A percentile compares a stretch with the other conserved stretches of the same genome.
Evolutionary conservation across 2,888 invertebrate species (phyloP).

Genomic region (Diadromus collaris): DNA sequence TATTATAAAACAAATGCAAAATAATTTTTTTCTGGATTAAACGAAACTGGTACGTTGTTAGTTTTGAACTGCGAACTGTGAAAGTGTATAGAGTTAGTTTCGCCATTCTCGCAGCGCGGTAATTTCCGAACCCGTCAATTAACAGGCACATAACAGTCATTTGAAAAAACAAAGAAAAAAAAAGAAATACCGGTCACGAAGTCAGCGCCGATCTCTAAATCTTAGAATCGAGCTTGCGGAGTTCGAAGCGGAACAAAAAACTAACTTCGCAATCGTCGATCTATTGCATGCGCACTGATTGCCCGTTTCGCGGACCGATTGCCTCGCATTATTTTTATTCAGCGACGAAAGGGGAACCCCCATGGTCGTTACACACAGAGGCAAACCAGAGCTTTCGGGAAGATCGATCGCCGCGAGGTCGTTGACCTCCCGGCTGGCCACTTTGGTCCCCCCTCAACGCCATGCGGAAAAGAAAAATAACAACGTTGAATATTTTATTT

Average conservation of each 20-base stretch:
- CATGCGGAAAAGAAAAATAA: background rate
- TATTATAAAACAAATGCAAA: too few species aligned
- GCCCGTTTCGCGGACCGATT: constrained; percentile 28
- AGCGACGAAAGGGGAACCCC: constrained; percentile 5
- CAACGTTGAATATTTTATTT: constrained; percentile 40
- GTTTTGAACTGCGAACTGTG: too few species aligned
- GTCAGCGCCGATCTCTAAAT: too few species aligned
- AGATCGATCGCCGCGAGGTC: constrained; percentile 56
- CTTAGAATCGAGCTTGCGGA: too few species aligned
- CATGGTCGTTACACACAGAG: constrained; percentile 5
- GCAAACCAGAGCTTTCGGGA: constrained; percentile 53
- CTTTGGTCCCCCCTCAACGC: constrained; percentile 12
- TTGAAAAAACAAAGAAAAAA: too few species aligned
- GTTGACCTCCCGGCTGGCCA: constrained; percentile 51
- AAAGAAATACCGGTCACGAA: too few species aligned
- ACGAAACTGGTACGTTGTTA: too few species aligned
- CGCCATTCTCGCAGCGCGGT: too few species aligned
- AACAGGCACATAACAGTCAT: too few species aligned
- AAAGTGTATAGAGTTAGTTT: too few species aligned
- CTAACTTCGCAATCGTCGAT: constrained; percentile 46
- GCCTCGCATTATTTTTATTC: constrained; percentile 28
- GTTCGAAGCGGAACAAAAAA: background rate
- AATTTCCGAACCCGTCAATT: too few species aligned
- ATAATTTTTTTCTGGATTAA: too few species aligned
- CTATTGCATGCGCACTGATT: constrained; percentile 26